Conservation (phyloP, 2,797 vertebrate species). For the Remorina albescens region DNA sequence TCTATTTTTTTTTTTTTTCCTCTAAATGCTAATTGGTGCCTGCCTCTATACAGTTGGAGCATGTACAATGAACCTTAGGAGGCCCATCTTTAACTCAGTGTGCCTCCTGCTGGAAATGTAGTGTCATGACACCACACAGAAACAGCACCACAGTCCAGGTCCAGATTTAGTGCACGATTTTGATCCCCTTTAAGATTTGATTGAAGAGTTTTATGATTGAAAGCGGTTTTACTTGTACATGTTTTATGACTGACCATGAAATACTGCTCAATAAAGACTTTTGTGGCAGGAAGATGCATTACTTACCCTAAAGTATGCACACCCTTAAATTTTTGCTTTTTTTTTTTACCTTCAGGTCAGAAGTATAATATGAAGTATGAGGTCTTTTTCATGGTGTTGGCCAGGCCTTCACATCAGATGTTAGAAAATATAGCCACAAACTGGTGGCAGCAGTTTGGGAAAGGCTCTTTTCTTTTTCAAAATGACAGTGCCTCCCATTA, state of each 20-base stretch:
- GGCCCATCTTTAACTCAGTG: slow-evolving; percentile 49
- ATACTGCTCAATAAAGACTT: background rate
- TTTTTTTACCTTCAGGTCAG: too few relatives aligned
- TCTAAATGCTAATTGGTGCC: slow-evolving; percentile 43
- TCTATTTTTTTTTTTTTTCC: background rate
- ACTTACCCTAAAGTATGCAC: background rate
- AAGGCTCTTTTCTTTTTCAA: background rate
- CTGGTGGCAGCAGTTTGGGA: background rate
- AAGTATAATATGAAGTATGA: background rate
- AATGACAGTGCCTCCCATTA: background rate
- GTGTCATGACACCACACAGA: slow-evolving; percentile 48
- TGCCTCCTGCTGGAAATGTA: slow-evolving; percentile 75
- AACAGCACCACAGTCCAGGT: background rate
- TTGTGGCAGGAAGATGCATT: background rate
- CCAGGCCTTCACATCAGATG: background rate
- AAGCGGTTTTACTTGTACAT: slow-evolving; percentile 1
- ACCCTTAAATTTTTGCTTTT: background rate
- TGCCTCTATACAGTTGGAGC: slow-evolving; percentile 32
- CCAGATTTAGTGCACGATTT: background rate
- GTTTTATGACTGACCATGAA: background rate
- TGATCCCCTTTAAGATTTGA: background rate
- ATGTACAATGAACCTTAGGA: background rate
- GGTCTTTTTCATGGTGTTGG: background rate
- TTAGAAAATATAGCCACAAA: background rate
- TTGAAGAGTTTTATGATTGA: background rate